Conservation (phyloP, 2,797 vertebrate species). For the Sebastes dallii region DNA sequence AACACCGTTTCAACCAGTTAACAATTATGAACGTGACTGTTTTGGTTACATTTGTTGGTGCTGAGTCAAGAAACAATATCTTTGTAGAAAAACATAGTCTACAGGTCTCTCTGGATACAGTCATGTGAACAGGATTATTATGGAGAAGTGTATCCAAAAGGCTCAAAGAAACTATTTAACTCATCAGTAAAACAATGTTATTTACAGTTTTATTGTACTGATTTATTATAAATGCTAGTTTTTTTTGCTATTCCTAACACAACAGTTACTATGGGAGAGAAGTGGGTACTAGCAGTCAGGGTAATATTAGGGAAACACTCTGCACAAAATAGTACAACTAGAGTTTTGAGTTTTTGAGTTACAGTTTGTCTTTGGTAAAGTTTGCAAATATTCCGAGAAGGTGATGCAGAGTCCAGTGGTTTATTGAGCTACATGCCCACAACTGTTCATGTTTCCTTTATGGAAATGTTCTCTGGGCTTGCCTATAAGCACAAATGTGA, state of each 20-base stretch:
- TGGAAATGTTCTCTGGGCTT: too few relatives aligned
- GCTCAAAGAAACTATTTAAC: not conserved
- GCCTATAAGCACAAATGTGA: too few relatives aligned
- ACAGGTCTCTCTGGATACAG: not conserved
- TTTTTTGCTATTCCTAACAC: not conserved
- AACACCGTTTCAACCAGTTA: not conserved
- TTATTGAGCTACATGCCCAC: not conserved
- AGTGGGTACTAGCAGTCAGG: not conserved
- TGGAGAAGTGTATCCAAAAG: not conserved
- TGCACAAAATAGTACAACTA: not conserved
- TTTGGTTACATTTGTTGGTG: not conserved
- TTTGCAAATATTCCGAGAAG: not conserved
- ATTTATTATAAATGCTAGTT: not conserved
- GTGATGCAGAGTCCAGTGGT: not conserved
- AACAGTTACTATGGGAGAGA: not conserved
- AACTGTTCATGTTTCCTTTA: too few relatives aligned
- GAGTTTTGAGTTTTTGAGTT: not conserved
- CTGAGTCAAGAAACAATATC: not conserved
- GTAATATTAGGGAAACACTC: not conserved
- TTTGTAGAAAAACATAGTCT: not conserved
- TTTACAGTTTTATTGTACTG: not conserved
- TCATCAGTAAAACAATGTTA: not conserved
- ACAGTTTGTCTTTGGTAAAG: not conserved
- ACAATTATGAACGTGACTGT: not conserved
- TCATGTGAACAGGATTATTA: not conserved